Percentiles rank a stretch among this genome's conserved stretches.
Conservation (phyloP, 2,888 invertebrate genomes). For the Carcina quercana region DNA sequence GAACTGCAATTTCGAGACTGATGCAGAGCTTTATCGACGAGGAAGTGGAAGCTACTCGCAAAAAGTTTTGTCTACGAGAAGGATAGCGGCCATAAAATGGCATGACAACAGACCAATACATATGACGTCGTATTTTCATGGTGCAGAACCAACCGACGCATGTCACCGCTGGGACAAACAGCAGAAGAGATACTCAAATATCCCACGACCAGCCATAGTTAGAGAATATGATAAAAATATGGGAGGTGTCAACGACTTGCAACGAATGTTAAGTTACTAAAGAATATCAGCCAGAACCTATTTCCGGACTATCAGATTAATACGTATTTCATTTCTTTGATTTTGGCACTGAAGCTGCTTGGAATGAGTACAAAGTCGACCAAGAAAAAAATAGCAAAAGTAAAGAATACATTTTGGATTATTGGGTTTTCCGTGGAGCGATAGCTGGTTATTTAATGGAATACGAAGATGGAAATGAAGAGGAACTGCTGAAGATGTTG, state of each 20-base stretch:
- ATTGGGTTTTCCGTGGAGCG: neutral
- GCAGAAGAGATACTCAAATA: neutral
- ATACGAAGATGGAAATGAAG: neutral
- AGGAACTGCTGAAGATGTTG: neutral
- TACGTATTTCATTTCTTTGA: constrained; percentile 8
- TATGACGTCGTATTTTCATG: neutral
- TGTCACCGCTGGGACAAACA: constrained; percentile 1
- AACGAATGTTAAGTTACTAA: constrained; percentile 2
- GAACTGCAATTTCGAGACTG: constrained; percentile 1
- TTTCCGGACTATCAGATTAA: constrained; percentile 4
- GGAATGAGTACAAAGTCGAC: constrained; percentile 5
- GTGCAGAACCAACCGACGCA: neutral
- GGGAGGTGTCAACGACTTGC: constrained; percentile 3
- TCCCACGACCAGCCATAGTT: neutral
- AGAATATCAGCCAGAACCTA: constrained; percentile 1
- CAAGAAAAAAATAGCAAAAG: constrained; percentile 2
- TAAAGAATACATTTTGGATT: constrained; percentile 1
- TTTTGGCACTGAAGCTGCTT: constrained; percentile 3
- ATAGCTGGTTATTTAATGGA: constrained; percentile 1
- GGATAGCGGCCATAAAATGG: neutral
- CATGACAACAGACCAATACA: constrained; percentile 2
- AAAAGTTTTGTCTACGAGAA: constrained; percentile 1
- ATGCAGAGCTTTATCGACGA: neutral
- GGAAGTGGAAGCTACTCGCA: constrained; percentile 1
- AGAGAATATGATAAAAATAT: constrained; percentile 4